Percentiles rank a stretch among this genome's conserved stretches.
Conservation (phyloP, 2,113 vertebrate species). For the Aleadryas rufinucha region DNA sequence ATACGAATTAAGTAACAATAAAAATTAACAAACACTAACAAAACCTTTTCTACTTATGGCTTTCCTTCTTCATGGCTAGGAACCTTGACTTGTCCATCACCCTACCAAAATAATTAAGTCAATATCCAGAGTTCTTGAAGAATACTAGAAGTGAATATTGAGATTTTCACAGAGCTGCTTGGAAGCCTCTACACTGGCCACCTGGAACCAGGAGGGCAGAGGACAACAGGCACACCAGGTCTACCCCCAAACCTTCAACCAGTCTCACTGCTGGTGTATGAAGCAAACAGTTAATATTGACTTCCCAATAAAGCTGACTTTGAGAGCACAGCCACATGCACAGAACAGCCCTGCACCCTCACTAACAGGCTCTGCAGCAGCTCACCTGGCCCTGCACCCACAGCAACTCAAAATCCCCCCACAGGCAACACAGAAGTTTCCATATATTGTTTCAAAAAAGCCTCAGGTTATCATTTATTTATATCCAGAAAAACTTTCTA, state of each 20-base stretch:
- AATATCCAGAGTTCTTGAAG: background rate
- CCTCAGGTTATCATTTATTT: background rate
- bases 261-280: rapidly evolving
- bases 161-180: background rate
- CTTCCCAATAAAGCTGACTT: background rate
- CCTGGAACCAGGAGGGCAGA: background rate
- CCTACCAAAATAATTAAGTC: background rate
- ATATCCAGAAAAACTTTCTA: background rate
- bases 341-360: rapidly evolving
- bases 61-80: background rate
- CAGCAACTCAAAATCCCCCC: background rate
- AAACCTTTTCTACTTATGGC: background rate
- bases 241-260: background rate
- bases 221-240: background rate
- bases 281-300: background rate
- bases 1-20: background rate
- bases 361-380: background rate
- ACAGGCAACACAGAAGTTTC: background rate
- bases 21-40: background rate
- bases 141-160: background rate
- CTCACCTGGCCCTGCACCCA: background rate
- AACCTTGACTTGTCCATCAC: background rate
- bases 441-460: background rate
- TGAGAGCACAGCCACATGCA: background rate
- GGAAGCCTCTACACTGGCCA: background rate